Evolutionary conservation across 2,888 invertebrate genomes (phyloP), one percentile per base, ranked within the genome.

Genomic region (Diachrysia chrysitis): DNA sequence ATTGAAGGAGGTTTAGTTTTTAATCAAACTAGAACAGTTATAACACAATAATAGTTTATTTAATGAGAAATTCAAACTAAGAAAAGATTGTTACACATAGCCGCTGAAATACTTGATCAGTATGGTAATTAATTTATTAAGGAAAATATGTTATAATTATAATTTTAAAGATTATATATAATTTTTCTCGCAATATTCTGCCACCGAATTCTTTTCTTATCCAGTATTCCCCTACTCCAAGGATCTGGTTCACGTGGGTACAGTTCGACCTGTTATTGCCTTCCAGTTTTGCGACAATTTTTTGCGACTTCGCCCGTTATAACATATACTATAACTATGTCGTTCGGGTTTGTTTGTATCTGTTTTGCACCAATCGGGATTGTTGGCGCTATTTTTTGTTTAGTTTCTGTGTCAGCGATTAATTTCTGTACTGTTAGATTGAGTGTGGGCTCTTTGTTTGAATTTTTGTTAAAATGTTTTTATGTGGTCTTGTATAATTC

Each of bases 201-300:
- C 1, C 16, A 16, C 21, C 1, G 4, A 54, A 17, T 42, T 16
- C 32, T 12, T 12, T 17, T 6, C 83, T 6, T 77, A 77, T 84
- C 83, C 73, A 72, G 58, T n/a, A 12, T 0, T 4, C 21, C 60
- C 0, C 6, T 65, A 61, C 0, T 82, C 82, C 19, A 17, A 19
- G 68, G 1, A n/a, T 53, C 42, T 53, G 32, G 64, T 66, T 66
- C 79, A 78, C 79, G 80, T 75, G 82, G 79, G 80, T 71, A 76
- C 73, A 76, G 80, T 82, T 73, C 72, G 76, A 76, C 76, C 79
- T 81, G 81, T 83, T 85, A 85, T 86, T 85, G 84, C 83, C 64
- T 19, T 79, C 59, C 56, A 63, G 61, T 63, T 68, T 58, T 66
- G 73, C 73, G 83, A 78, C 78, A 76, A 66, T 81, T 81, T 77